These are phyloP conservation scores for Minunthozetes semirufus DNA, from an alignment of 2,888 invertebrate genomes.

Conservation along the genomic window DNA sequence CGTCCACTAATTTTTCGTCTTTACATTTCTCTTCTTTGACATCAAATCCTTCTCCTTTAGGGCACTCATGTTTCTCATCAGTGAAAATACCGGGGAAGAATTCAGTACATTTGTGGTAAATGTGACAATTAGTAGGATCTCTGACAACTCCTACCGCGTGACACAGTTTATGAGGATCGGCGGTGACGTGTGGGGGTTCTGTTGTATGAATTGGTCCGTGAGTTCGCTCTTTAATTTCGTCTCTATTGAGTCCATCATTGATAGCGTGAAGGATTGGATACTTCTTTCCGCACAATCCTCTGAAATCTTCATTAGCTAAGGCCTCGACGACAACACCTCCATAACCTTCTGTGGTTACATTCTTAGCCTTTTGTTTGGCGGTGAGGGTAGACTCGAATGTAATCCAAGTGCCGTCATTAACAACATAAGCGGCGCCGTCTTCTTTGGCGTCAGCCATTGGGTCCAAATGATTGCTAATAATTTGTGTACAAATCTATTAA, in stretches of 20 bases:
- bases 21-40: background rate
- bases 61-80: background rate
- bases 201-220: background rate
- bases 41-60: slow-evolving; percentile 11
- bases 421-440: background rate
- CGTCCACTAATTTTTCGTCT: slow-evolving; percentile 7
- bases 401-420: slow-evolving; percentile 14
- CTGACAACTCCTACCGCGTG: slow-evolving; percentile 4
- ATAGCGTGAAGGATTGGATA: slow-evolving; percentile 29
- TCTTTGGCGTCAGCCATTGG: background rate
- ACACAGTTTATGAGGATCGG: background rate
- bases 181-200: background rate
- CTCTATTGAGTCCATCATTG: slow-evolving; percentile 1
- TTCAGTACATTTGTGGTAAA: slow-evolving; percentile 28
- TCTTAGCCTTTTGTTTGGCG: background rate
- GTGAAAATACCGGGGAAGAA: background rate
- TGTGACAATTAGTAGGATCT: slow-evolving; percentile 10
- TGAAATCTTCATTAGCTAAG: slow-evolving; percentile 32
- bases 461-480: background rate
- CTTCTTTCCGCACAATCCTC: slow-evolving; percentile 31
- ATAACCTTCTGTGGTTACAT: slow-evolving; percentile 17
- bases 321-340: slow-evolving; percentile 30
- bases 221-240: background rate
- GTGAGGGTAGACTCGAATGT: slow-evolving; percentile 16
- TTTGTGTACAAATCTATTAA: background rate